Evolutionary conservation across 1,140 invertebrate genomes (phyloP).

Genomic region (Camponotus floridanus): DNA sequence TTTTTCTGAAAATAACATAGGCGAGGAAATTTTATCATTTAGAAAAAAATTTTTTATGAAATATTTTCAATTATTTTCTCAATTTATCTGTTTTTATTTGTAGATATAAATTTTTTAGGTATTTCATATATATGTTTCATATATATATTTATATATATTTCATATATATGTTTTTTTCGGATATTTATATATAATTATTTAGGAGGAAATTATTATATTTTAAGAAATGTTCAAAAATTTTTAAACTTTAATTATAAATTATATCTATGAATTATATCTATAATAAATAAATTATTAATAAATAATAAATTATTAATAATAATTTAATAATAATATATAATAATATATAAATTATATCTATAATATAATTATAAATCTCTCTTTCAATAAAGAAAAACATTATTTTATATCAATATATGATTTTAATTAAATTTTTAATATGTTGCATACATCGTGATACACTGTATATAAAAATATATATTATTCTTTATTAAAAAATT

Average conservation of each 20-base stretch:
- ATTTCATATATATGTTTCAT: too few relatives aligned
- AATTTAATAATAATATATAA: too few relatives aligned
- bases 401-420: too few relatives aligned
- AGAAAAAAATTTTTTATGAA: not conserved
- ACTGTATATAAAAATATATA: not conserved
- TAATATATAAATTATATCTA: not conserved
- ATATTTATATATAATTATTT: not conserved
- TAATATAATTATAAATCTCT: too few relatives aligned
- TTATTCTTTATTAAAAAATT: not conserved
- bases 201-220: not conserved
- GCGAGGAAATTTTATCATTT: not conserved
- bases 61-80: not conserved
- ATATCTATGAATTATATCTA: not conserved
- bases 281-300: too few relatives aligned
- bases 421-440: not conserved
- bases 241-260: conserved; percentile 10
- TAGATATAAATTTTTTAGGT: not conserved
- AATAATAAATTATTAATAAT: too few relatives aligned
- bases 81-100: not conserved
- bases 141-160: too few relatives aligned
- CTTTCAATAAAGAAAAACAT: too few relatives aligned
- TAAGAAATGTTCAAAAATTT: not conserved
- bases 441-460: not conserved
- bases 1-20: conserved; percentile 13
- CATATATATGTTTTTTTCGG: too few relatives aligned